A percentile compares a stretch with the other conserved stretches of the same genome.
These are phyloP conservation scores for Anolis sagrei DNA, from an alignment of 2,113 vertebrate species.

Conservation along the genomic window DNA sequence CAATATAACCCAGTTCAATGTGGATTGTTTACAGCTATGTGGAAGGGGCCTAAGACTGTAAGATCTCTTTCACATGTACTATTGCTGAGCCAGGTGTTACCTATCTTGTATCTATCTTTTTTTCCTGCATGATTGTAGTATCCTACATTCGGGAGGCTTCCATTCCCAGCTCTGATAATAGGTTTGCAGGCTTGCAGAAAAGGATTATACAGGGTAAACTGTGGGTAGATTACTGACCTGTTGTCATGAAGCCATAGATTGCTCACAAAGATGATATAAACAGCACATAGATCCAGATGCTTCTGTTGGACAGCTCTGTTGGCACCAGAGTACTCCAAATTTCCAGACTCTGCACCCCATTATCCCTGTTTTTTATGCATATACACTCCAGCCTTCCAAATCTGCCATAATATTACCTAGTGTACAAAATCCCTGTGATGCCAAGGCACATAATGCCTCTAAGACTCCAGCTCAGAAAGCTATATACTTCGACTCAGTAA, in stretches of 20 bases:
- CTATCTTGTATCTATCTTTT: too few species aligned
- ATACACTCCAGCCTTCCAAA: neutral
- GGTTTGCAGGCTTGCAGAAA: neutral
- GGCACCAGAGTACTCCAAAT: neutral
- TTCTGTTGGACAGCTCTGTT: neutral
- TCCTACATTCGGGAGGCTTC: too few species aligned
- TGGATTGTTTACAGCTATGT: too few species aligned
- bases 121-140: too few species aligned
- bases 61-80: too few species aligned
- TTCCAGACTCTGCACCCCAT: neutral
- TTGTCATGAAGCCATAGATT: neutral
- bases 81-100: too few species aligned
- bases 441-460: neutral
- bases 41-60: too few species aligned
- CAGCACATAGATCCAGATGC: neutral
- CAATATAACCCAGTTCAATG: too few species aligned
- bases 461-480: neutral
- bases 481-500: neutral
- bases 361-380: neutral
- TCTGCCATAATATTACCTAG: neutral
- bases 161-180: too few species aligned
- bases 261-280: neutral
- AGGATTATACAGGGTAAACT: neutral
- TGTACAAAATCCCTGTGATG: neutral
- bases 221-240: neutral